Percentiles rank a stretch among this genome's conserved stretches.
Evolutionary conservation across 2,888 invertebrate species (phyloP).

Genomic region (Noctua janthina): DNA sequence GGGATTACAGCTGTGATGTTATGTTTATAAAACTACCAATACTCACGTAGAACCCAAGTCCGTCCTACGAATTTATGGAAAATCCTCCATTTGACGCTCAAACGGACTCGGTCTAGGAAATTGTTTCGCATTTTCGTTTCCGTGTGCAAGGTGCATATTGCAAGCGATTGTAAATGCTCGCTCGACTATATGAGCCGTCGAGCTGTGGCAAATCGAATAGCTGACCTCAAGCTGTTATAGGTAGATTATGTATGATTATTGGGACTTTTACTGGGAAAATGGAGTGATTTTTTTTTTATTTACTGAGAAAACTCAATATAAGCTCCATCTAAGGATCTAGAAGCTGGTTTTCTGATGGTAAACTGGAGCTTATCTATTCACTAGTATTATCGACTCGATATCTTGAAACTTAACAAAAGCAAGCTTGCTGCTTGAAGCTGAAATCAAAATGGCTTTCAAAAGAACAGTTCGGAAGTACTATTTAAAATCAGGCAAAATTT

Average conservation of each 20-base stretch:
- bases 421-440: no score
- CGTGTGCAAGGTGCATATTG: slow-evolving; percentile 62
- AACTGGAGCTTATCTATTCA: neutral
- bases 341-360: neutral
- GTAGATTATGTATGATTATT: slow-evolving; percentile 14
- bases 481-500: no score
- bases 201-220: slow-evolving; percentile 54
- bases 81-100: slow-evolving; percentile 65
- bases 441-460: no score
- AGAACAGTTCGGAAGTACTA: no score
- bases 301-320: neutral
- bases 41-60: slow-evolving; percentile 21
- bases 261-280: slow-evolving; percentile 21
- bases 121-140: slow-evolving; percentile 61
- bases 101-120: slow-evolving; percentile 59
- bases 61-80: slow-evolving; percentile 58
- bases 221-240: slow-evolving; percentile 42
- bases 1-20: no score
- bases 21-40: neutral
- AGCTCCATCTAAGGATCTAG: neutral
- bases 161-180: slow-evolving; percentile 56
- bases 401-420: neutral
- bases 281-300: neutral
- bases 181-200: slow-evolving; percentile 32
- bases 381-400: neutral